These are phyloP conservation scores for Elephantulus edwardii DNA, from an alignment of 2,113 vertebrate species.

Conservation along the genomic window DNA sequence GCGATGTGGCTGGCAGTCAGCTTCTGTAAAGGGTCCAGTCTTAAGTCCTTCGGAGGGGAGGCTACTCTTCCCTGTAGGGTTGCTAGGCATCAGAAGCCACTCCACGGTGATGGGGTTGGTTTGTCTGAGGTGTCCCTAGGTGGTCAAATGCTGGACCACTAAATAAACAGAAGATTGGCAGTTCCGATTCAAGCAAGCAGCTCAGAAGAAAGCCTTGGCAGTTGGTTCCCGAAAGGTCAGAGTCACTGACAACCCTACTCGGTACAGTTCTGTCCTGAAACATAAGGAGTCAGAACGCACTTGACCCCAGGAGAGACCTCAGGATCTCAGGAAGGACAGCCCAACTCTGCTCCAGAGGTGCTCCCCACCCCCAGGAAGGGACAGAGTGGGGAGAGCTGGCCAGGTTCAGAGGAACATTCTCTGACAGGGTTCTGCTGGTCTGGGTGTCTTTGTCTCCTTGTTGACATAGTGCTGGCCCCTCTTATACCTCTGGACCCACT, in stretches of 20 bases:
- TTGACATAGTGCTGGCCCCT: too few relatives aligned
- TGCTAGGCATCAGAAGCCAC: not conserved
- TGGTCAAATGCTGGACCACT: not conserved
- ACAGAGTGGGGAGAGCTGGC: not conserved
- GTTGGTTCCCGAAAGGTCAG: not conserved
- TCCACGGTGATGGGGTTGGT: not conserved
- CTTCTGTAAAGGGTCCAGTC: not conserved
- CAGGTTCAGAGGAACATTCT: not conserved
- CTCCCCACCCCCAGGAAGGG: too few relatives aligned
- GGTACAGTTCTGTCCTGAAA: not conserved
- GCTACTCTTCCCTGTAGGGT: not conserved
- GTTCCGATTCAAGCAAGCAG: not conserved
- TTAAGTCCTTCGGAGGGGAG: not conserved
- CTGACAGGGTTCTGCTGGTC: too few relatives aligned
- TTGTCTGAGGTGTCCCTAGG: not conserved
- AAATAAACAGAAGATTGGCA: not conserved
- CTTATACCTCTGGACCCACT: not conserved
- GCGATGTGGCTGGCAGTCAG: not conserved
- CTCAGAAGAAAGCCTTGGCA: not conserved
- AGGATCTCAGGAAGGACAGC: too few relatives aligned
- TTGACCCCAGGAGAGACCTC: too few relatives aligned
- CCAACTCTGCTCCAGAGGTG: too few relatives aligned
- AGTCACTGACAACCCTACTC: not conserved
- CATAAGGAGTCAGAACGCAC: not conserved
- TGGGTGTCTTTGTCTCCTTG: not conserved